These are phyloP conservation scores for Brotula barbata DNA, from an alignment of 2,797 vertebrate genomes.

Conservation along the genomic window DNA sequence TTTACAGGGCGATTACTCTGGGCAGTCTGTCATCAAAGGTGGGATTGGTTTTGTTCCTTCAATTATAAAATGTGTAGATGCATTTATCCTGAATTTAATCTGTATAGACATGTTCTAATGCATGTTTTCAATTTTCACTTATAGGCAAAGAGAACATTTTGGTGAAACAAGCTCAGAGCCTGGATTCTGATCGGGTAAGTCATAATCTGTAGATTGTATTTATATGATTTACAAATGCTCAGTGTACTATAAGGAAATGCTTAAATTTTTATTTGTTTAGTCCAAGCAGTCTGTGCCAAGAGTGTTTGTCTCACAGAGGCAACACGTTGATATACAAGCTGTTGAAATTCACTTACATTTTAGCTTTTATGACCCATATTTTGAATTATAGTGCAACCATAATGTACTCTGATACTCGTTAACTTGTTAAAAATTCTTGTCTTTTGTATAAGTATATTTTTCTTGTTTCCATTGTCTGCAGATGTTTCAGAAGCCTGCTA, in stretches of 20 bases:
- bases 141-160: conserved; percentile 90
- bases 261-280: too few species aligned
- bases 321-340: too few species aligned
- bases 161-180: conserved; percentile 83
- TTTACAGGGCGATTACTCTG: conserved; percentile 79
- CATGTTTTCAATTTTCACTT: conserved; percentile 7
- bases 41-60: conserved; percentile 10
- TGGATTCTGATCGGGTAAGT: conserved; percentile 85
- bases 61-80: neutral
- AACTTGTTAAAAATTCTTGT: too few species aligned
- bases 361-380: too few species aligned
- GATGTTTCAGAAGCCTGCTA: conserved; percentile 64
- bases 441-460: neutral
- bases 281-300: too few species aligned
- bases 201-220: neutral
- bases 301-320: too few species aligned
- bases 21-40: conserved; percentile 85
- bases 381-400: too few species aligned
- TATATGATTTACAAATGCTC: neutral
- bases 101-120: neutral
- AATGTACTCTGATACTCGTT: too few species aligned
- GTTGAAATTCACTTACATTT: too few species aligned
- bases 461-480: conserved; percentile 37
- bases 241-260: too few species aligned
- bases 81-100: neutral